Evolutionary conservation across 1,140 invertebrate genomes (phyloP).

Genomic region (Scaptomyza graminum): DNA sequence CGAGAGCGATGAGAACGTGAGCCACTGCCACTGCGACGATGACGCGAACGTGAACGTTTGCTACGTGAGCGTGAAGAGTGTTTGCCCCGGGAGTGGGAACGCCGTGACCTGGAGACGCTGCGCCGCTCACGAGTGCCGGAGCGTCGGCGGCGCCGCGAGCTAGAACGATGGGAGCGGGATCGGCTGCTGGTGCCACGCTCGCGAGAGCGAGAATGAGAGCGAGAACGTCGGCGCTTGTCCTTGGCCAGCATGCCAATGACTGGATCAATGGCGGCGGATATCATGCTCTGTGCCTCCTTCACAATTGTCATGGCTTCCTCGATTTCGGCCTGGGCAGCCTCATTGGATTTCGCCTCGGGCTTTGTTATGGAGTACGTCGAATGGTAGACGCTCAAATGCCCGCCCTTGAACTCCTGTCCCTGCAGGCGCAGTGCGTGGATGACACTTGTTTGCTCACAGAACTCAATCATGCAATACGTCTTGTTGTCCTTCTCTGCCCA

Average conservation of each 20-base stretch:
- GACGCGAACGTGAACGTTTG: constrained; percentile 86
- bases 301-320: constrained; percentile 98
- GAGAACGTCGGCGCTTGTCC: constrained; percentile 89
- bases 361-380: constrained; percentile 95
- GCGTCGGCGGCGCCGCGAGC: constrained; percentile 84
- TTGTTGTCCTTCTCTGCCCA: constrained; percentile 93
- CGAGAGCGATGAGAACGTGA: constrained; percentile 84
- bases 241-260: constrained; percentile 93
- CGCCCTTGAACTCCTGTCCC: constrained; percentile 89
- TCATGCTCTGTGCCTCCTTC: constrained; percentile 96
- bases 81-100: constrained; percentile 85
- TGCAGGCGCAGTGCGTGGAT: constrained; percentile 94
- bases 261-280: constrained; percentile 96
- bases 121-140: constrained; percentile 80
- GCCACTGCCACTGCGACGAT: constrained; percentile 59
- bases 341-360: constrained; percentile 96
- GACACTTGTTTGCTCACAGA: constrained; percentile 95
- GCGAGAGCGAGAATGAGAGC: constrained; percentile 85
- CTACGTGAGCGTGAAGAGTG: constrained; percentile 76
- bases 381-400: constrained; percentile 90
- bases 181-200: constrained; percentile 86
- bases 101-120: constrained; percentile 84
- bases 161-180: constrained; percentile 87
- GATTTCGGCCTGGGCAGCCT: constrained; percentile 96
- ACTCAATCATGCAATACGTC: constrained; percentile 95